These are phyloP conservation scores for Irena cyanogastra DNA, from an alignment of 2,113 vertebrate species.

Conservation along the genomic window DNA sequence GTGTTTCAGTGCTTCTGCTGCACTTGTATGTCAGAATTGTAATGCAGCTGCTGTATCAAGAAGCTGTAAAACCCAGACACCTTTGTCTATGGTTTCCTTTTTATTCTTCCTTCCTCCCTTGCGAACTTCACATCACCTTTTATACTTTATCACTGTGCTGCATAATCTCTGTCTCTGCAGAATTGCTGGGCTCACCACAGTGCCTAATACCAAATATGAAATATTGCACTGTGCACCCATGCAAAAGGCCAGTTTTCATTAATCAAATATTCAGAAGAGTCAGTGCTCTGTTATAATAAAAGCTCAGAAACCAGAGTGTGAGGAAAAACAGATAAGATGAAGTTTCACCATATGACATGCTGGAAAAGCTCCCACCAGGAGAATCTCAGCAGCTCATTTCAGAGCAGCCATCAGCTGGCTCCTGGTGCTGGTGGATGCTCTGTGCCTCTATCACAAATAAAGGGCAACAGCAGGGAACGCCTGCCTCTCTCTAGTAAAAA, in stretches of 20 bases:
- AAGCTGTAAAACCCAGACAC: not conserved
- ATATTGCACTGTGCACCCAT: not conserved
- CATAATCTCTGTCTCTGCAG: not conserved
- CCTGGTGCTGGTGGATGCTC: not conserved
- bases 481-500: not conserved
- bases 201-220: not conserved
- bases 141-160: not conserved
- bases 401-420: not conserved
- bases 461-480: not conserved
- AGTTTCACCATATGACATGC: not conserved
- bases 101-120: not conserved
- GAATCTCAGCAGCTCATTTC: not conserved
- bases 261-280: slow-evolving; percentile 40
- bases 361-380: not conserved
- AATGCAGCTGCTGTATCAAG: not conserved
- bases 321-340: not conserved
- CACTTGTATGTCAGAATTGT: not conserved
- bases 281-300: not conserved
- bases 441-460: not conserved
- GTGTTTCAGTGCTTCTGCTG: not conserved
- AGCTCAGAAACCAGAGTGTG: not conserved
- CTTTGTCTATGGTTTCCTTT: not conserved
- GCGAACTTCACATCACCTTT: slow-evolving; percentile 32
- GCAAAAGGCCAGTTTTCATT: slow-evolving; percentile 48
- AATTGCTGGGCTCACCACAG: not conserved